A percentile compares a stretch with the other conserved stretches of the same genome.
These are phyloP conservation scores for Diglossa cyanea DNA, from an alignment of 2,797 vertebrate species.

Conservation along the genomic window DNA sequence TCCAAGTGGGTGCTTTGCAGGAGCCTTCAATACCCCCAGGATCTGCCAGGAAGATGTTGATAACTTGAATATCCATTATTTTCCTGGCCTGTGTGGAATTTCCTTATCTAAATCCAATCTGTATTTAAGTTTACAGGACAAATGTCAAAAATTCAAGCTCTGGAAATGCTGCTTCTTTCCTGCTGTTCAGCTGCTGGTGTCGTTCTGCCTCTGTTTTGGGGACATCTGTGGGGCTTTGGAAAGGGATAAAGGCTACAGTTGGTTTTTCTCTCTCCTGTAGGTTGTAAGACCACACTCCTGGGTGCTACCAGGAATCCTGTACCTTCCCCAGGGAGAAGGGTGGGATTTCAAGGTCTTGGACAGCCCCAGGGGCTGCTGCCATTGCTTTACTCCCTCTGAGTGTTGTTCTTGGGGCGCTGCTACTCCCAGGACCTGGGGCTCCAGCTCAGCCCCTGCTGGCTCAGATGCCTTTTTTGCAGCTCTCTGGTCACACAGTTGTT, in stretches of 20 bases:
- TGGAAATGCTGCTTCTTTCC: not conserved
- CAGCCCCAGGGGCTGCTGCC: not conserved
- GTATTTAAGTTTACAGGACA: not conserved
- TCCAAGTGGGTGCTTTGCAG: not conserved
- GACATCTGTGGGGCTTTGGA: not conserved
- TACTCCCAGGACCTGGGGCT: not conserved
- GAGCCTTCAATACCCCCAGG: not conserved
- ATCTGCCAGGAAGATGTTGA: not conserved
- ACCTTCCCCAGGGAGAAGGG: not conserved
- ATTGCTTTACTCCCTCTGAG: not conserved
- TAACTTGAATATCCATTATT: not conserved
- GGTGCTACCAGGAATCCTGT: not conserved
- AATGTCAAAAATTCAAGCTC: not conserved
- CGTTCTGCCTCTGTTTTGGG: not conserved
- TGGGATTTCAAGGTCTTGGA: not conserved
- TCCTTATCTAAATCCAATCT: not conserved
- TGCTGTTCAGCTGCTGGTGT: not conserved
- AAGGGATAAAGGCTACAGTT: not conserved
- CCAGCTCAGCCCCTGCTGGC: constrained; percentile 9
- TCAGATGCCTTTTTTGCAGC: not conserved
- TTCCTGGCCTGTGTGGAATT: not conserved
- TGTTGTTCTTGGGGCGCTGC: constrained; percentile 19
- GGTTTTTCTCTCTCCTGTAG: not conserved
- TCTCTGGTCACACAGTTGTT: not conserved
- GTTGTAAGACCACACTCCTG: not conserved